Evolutionary conservation across 1,140 invertebrate genomes (phyloP), one percentile per base, ranked within the genome.

Genomic region (Heliconius melpomene): DNA sequence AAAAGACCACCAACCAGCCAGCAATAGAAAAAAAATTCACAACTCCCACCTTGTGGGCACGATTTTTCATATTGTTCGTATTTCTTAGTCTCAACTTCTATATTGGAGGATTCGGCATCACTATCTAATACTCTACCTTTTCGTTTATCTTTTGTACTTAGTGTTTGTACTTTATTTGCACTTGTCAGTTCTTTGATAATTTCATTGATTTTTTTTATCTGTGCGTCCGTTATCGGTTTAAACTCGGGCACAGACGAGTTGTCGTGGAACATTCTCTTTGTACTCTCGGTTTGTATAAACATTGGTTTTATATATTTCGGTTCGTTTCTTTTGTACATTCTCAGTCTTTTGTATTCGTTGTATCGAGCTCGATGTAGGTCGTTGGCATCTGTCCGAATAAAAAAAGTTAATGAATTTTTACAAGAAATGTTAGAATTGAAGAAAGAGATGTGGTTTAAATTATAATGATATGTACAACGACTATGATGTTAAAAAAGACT

Each of bases 21-120:
- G 95, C 98, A 98, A 90, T 97, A 96, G 84, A 98, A 95, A 95
- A 98, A 98, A 95, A 98, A 98, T 95, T 98, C 98, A 93, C 98
- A 99, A 83, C 96, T 97, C 70, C 97, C 97, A 84, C 97, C 97
- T 86, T 97, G 96, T 32, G 95, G 90, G 83, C 95, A 95, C 40
- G 91, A 94, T 80, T 95, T 93, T 78, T 94, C 91, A 76, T 95
- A 94, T 77, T 95, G 91, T 80, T 93, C 88, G 79, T 81, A 85
- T 71, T 85, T 84, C 84, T 91, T 80, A 23, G 77, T 85, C 5
- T 86, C 79, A 23, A 70, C 13, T 26, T 91, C 84, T 76, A 82
- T 57, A 71, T 89, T 83, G 20, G 85, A 81, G 40, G 75, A 38
- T 26, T 84, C 80, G 75, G 77, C 81, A 77, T 82, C 70, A 36